Conservation (phyloP, 2,888 invertebrate species). For the Hyalella azteca region DNA sequence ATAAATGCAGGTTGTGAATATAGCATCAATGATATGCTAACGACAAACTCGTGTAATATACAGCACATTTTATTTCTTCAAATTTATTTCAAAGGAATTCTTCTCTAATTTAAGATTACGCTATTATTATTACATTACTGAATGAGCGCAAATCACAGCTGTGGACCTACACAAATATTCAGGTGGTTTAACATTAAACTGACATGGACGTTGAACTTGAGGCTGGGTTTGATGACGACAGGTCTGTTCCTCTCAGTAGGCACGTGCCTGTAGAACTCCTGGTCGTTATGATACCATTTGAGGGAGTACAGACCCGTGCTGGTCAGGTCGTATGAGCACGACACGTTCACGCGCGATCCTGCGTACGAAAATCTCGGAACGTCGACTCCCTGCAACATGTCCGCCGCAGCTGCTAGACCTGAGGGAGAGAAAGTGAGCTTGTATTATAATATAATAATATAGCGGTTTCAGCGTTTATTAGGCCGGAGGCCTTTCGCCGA, state of each 20-base stretch:
- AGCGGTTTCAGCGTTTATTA: too few species aligned
- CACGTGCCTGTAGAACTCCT: conserved; percentile 56
- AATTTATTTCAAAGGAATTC: too few species aligned
- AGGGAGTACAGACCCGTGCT: conserved; percentile 52
- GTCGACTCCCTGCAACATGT: conserved; percentile 46
- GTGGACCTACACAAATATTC: too few species aligned
- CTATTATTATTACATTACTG: too few species aligned
- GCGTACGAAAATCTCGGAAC: conserved; percentile 54
- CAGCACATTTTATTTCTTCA: too few species aligned
- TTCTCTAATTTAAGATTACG: too few species aligned
- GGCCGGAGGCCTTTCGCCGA: too few species aligned
- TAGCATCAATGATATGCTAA: too few species aligned
- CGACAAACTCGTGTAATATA: too few species aligned
- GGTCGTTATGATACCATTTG: conserved; percentile 58
- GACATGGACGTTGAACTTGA: conserved; percentile 54
- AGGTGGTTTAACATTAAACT: neutral
- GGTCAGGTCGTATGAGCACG: conserved; percentile 48
- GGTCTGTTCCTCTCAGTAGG: conserved; percentile 49
- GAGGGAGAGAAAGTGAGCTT: neutral
- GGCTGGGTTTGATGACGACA: conserved; percentile 49
- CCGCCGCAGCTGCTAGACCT: conserved; percentile 37
- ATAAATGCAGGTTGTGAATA: too few species aligned
- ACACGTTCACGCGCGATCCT: conserved; percentile 46
- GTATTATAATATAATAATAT: too few species aligned
- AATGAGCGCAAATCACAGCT: neutral